These are phyloP conservation scores for Himalopsyche tibetana DNA, from an alignment of 2,888 invertebrate genomes.

Conservation along the genomic window DNA sequence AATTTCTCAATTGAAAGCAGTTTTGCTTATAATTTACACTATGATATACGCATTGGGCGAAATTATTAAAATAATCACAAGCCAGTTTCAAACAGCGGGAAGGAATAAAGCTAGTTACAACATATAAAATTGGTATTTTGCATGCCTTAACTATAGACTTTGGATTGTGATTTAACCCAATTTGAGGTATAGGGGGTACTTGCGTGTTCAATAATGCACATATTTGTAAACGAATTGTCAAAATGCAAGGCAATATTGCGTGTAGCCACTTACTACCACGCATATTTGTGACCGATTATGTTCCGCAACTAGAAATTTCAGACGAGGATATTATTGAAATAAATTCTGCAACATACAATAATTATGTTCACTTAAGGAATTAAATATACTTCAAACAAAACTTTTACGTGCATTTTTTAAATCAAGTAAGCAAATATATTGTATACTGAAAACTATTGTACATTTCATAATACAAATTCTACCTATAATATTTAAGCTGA, in stretches of 20 bases:
- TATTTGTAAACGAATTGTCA: conserved; percentile 11
- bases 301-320: background rate
- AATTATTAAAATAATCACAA: conserved; percentile 3
- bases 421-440: too few relatives aligned
- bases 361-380: too few relatives aligned
- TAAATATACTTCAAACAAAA: too few relatives aligned
- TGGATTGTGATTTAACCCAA: background rate
- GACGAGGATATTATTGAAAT: too few relatives aligned
- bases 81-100: background rate
- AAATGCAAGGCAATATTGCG: conserved; percentile 10
- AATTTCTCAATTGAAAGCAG: conserved; percentile 1
- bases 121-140: background rate
- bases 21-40: background rate
- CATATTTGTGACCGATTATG: conserved; percentile 2
- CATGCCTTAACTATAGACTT: conserved; percentile 15
- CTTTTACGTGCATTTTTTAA: too few relatives aligned
- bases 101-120: conserved; percentile 3
- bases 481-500: too few relatives aligned
- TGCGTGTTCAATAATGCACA: conserved; percentile 1
- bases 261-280: background rate
- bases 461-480: too few relatives aligned
- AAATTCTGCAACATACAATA: too few relatives aligned
- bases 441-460: too few relatives aligned
- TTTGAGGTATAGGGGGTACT: background rate
- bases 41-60: background rate